These are phyloP conservation scores for Eubasilissa regina DNA, from an alignment of 1,140 invertebrate genomes.

Conservation along the genomic window DNA sequence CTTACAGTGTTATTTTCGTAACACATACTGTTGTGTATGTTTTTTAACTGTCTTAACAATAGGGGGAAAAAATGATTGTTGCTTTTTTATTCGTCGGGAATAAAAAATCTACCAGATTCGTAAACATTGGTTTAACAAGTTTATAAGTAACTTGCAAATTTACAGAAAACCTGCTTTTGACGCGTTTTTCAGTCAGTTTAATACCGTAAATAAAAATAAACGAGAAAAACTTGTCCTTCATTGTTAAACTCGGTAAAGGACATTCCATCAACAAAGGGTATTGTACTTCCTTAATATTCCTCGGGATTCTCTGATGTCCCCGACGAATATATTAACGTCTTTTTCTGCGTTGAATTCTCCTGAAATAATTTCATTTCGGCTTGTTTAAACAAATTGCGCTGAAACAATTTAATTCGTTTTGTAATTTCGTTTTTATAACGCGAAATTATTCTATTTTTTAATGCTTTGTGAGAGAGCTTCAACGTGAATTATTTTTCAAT, in stretches of 20 bases:
- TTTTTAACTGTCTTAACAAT: no score
- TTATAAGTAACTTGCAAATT: no score
- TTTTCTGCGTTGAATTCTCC: neutral
- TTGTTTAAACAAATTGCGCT: slow-evolving; percentile 17
- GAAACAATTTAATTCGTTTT: slow-evolving; percentile 24
- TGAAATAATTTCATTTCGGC: slow-evolving; percentile 18
- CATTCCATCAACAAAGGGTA: neutral
- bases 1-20: no score
- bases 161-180: no score
- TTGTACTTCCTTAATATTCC: slow-evolving; percentile 12
- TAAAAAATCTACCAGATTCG: no score
- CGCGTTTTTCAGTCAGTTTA: no score
- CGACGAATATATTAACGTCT: slow-evolving; percentile 23
- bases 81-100: no score
- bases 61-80: no score
- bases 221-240: no score
- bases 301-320: slow-evolving; percentile 13
- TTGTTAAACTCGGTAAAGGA: no score
- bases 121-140: no score
- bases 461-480: neutral
- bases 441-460: slow-evolving; percentile 6
- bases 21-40: no score
- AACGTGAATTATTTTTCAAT: slow-evolving; percentile 24
- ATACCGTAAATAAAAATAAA: neutral
- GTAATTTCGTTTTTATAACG: slow-evolving; percentile 23